Percentiles rank a stretch among this genome's conserved stretches.
phyloP scores from a whole-genome alignment of 2,888 invertebrate genomes.

The Vesta saturnalis region DNA sequence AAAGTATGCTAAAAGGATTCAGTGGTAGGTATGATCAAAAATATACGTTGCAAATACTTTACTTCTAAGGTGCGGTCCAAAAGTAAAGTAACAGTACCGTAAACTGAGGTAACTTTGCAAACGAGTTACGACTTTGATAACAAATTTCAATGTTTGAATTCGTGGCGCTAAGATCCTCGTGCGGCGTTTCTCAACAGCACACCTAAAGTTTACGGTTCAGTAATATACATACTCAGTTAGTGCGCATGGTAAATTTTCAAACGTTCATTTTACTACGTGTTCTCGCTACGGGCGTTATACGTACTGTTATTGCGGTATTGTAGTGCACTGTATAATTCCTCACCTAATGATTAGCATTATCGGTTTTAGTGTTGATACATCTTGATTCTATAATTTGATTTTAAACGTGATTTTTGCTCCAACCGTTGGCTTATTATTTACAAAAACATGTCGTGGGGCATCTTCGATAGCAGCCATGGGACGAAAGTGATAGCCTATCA shows the following conservation, averaged over 20 bases:
- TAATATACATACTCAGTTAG: background rate
- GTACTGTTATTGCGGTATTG: background rate
- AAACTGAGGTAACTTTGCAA: background rate
- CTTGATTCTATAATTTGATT: background rate
- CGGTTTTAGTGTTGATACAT: background rate
- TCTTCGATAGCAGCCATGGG: background rate
- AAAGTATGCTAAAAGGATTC: no score
- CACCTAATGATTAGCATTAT: background rate
- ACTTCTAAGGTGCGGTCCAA: no score
- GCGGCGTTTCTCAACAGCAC: background rate
- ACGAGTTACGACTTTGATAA: background rate
- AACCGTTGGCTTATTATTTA: background rate
- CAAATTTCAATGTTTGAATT: background rate
- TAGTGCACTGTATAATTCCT: background rate
- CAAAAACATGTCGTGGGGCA: background rate
- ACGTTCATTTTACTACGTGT: no score
- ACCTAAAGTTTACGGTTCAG: background rate
- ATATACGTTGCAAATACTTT: no score
- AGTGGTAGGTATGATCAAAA: no score
- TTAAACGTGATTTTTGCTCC: background rate
- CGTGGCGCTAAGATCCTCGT: background rate
- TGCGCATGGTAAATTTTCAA: background rate
- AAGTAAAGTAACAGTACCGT: no score
- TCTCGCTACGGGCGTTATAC: background rate
- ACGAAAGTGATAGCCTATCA: background rate